Base-by-base conservation (phyloP, 2,797 vertebrate species). In the Helostoma temminkii region DNA sequence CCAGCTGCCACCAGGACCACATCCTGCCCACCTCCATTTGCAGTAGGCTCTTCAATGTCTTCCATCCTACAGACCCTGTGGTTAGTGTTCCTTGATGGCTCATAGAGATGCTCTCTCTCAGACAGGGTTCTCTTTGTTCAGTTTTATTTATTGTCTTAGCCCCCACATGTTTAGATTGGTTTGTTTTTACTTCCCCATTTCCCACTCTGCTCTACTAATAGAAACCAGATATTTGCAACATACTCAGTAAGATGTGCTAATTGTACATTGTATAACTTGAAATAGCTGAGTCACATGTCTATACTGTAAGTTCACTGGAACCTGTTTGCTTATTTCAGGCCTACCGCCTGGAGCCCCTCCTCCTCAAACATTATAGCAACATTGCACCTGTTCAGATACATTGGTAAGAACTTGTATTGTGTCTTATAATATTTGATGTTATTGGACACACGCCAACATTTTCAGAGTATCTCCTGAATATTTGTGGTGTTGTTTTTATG, bases 21-120 rank as follows among this genome's bases (percentile, higher is more conserved):
- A 98, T 99, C 88, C 93, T 99, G 72, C 97, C 98, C 83, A 96
- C 94, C 72, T 91, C 94, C 26, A 96, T 98, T 76, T 99, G 98
- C 89, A 95, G 93, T 73, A 93, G 96, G 46, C 94, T 99, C 58
- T 92, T 98, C 69, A 99, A 99, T 73, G 96, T 99, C 87, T 99
- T 99, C 88, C 98, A 99, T 76, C 98, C 98, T 14, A 98, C 98
- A 55, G 98, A 99, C 80, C 98, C 98, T 69, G 98, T 99, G 97
- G 98, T 99, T 84, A 96, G 96, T 94, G 47, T 45, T 2, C 11
- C 19, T 11, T 15, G 7, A 37, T 54, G 52, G 0, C 37, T 14
- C 2, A 16, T 9, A 30, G 22, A 69, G 45, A 62, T 49, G 32
- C 48, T 22, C 48, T 58, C 24, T 43, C 22, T 42, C 14, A n/a